Conservation (phyloP, 2,797 vertebrate genomes). For the Karalla daura region DNA sequence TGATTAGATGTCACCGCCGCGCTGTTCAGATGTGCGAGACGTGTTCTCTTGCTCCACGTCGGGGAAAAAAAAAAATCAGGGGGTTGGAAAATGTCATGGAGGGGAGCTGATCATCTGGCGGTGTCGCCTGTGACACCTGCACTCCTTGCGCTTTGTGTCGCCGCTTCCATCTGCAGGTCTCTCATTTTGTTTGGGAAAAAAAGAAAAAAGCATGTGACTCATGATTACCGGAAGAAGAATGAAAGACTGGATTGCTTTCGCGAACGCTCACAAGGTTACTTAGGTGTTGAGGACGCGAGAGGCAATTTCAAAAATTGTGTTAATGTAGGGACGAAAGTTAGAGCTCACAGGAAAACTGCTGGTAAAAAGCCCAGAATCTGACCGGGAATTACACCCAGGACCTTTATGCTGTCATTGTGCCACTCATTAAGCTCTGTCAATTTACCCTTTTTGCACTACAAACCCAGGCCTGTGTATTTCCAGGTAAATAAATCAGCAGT, state of each 20-base stretch:
- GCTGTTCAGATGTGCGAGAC: conserved; percentile 62
- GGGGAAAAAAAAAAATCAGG: conserved; percentile 29
- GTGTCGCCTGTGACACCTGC: conserved; percentile 68
- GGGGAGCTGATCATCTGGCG: conserved; percentile 67
- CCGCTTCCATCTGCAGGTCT: conserved; percentile 55
- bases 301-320: neutral
- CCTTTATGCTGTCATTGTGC: too few relatives aligned
- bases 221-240: neutral
- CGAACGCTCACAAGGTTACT: conserved; percentile 42
- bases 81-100: conserved; percentile 58
- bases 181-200: conserved; percentile 15
- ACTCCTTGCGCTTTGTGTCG: conserved; percentile 20
- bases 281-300: neutral
- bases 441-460: too few relatives aligned
- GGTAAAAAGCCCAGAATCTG: too few relatives aligned
- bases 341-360: neutral
- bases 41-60: conserved; percentile 54
- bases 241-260: neutral
- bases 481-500: too few relatives aligned
- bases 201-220: neutral
- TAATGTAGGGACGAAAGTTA: neutral
- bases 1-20: conserved; percentile 69
- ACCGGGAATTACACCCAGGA: too few relatives aligned
- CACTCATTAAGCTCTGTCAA: too few relatives aligned
- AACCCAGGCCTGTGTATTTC: too few relatives aligned